Conservation (phyloP, 2,888 invertebrate species). For the Diogma glabrata region DNA sequence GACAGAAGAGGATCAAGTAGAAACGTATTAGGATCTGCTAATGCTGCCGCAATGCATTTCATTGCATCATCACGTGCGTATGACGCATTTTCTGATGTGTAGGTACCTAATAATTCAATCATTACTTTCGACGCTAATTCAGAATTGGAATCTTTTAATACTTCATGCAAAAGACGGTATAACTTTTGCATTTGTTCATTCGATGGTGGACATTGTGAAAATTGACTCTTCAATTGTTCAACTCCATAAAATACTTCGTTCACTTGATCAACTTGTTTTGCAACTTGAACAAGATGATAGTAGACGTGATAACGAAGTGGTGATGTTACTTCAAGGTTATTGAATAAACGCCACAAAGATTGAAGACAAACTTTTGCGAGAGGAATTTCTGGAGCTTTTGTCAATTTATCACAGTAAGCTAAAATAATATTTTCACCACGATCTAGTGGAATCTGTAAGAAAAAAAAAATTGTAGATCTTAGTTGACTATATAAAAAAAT, state of each 20-base stretch:
- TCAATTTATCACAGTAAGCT: conserved; percentile 84
- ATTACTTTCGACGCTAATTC: conserved; percentile 91
- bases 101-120: conserved; percentile 92
- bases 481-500: conserved; percentile 10
- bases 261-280: conserved; percentile 77
- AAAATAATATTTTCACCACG: conserved; percentile 79
- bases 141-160: conserved; percentile 73
- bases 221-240: conserved; percentile 70
- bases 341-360: conserved; percentile 88
- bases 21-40: conserved; percentile 92
- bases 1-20: conserved; percentile 87
- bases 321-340: conserved; percentile 75
- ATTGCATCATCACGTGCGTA: conserved; percentile 95
- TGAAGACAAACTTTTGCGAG: conserved; percentile 69
- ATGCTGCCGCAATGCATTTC: conserved; percentile 87
- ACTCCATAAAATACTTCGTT: conserved; percentile 74
- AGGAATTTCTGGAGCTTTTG: conserved; percentile 73
- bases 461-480: conserved; percentile 31
- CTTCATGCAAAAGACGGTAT: conserved; percentile 78
- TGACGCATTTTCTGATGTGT: conserved; percentile 93
- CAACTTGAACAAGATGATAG: conserved; percentile 80
- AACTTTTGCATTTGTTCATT: conserved; percentile 87
- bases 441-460: conserved; percentile 76
- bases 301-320: conserved; percentile 86
- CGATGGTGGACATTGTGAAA: conserved; percentile 65